Conservation (phyloP, 2,797 vertebrate species). For the Melanotaenia pygmaea region DNA sequence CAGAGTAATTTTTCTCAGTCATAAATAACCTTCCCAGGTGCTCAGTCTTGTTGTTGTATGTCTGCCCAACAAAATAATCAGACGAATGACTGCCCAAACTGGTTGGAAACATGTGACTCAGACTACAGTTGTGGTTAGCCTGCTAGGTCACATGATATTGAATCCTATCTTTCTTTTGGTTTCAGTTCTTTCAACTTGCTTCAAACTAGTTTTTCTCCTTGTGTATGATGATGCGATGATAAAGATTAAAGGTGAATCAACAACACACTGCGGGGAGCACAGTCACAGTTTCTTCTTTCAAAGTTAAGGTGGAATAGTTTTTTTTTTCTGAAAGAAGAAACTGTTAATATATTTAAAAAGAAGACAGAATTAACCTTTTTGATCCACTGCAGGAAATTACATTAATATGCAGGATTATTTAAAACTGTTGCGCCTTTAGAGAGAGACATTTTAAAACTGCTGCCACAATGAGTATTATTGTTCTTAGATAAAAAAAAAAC, state of each 20-base stretch:
- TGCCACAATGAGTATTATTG: too few relatives aligned
- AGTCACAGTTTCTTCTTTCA: too few relatives aligned
- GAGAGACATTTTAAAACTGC: too few relatives aligned
- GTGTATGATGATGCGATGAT: not conserved
- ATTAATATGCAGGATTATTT: too few relatives aligned
- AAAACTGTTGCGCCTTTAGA: too few relatives aligned
- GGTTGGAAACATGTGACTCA: conserved; percentile 8
- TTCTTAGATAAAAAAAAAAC: too few relatives aligned
- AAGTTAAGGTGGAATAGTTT: too few relatives aligned
- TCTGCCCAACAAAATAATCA: not conserved
- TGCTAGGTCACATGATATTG: not conserved
- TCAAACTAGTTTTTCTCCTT: not conserved
- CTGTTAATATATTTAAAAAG: too few relatives aligned
- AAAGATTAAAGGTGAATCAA: not conserved
- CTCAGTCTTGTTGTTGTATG: not conserved
- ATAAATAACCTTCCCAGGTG: not conserved
- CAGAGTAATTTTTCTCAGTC: not conserved
- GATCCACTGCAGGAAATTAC: not conserved
- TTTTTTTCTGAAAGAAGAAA: too few relatives aligned
- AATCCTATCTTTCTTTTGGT: conserved; percentile 3
- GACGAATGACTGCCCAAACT: not conserved
- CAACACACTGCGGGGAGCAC: too few relatives aligned
- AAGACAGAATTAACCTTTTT: too few relatives aligned
- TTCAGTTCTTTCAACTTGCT: conserved; percentile 1
- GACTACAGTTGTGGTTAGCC: not conserved